phyloP scores from a whole-genome alignment of 2,113 vertebrate species.

The Podarcis cretensis region DNA sequence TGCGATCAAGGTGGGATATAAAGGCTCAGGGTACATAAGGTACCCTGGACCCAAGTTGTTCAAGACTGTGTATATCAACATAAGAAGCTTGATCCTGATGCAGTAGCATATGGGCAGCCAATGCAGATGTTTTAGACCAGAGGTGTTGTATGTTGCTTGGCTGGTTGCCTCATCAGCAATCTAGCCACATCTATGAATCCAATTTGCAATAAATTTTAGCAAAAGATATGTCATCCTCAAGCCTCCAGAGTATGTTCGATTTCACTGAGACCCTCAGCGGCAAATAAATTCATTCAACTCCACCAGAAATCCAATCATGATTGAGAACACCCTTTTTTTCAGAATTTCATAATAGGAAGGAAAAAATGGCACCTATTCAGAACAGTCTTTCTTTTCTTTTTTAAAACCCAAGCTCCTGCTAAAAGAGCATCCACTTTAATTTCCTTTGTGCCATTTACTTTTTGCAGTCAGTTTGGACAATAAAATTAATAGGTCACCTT shows the following conservation, averaged over 20 bases:
- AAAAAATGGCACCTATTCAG: background rate
- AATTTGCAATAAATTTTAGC: background rate
- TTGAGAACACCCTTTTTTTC: background rate
- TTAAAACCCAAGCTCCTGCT: background rate
- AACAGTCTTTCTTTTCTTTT: background rate
- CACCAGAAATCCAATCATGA: background rate
- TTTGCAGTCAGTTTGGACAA: slow-evolving; percentile 26
- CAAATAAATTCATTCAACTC: background rate
- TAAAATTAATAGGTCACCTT: background rate
- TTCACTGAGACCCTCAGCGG: background rate
- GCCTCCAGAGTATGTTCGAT: background rate
- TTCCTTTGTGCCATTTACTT: background rate
- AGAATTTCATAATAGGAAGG: background rate
- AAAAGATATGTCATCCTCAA: background rate
- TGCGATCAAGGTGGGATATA: no score
- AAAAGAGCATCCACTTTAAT: slow-evolving; percentile 8
- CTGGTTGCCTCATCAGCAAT: no score
- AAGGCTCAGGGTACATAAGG: no score
- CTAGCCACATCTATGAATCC: background rate
- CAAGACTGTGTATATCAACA: no score
- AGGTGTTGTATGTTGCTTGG: no score
- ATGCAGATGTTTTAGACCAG: no score
- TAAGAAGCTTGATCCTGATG: no score
- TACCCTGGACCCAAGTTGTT: no score
- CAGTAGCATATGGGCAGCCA: no score